A percentile compares a stretch with the other conserved stretches of the same genome.
Conservation (phyloP, 2,797 vertebrate species). For the Sardinella longiceps region DNA sequence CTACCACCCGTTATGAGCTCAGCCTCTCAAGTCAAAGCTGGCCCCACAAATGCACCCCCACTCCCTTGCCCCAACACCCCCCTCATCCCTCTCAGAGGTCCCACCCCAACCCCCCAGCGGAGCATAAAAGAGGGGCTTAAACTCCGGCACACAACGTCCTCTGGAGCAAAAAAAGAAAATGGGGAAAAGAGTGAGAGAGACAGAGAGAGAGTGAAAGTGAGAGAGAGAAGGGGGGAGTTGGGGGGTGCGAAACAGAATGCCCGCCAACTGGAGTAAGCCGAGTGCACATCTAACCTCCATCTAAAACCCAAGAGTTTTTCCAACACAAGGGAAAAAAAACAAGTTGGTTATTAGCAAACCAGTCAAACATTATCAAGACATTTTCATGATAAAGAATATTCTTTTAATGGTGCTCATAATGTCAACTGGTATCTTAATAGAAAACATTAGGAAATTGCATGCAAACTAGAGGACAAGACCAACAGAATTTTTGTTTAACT, state of each 20-base stretch:
- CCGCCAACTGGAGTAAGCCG: constrained; percentile 32
- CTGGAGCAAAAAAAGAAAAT: constrained; percentile 54
- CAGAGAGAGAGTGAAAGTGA: background rate
- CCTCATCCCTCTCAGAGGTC: constrained; percentile 48
- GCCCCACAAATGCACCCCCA: constrained; percentile 42
- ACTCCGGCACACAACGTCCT: constrained; percentile 65
- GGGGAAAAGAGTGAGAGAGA: background rate
- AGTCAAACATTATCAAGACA: background rate
- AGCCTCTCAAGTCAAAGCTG: constrained; percentile 54
- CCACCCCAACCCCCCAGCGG: constrained; percentile 56
- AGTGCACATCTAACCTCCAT: constrained; percentile 29
- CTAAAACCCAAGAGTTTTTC: constrained; percentile 34
- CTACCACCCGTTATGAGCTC: constrained; percentile 60
- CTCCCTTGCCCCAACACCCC: background rate
- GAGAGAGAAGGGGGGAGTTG: background rate
- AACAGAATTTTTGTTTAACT: background rate
- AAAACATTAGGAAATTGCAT: background rate
- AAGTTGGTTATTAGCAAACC: constrained; percentile 13
- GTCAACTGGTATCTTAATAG: background rate
- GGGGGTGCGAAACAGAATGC: constrained; percentile 39
- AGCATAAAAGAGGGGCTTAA: constrained; percentile 62
- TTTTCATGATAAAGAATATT: background rate
- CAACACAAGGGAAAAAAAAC: constrained; percentile 4
- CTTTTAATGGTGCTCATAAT: background rate
- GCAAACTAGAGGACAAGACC: background rate